A percentile compares a stretch with the other conserved stretches of the same genome.
phyloP scores from a whole-genome alignment of 2,797 vertebrate genomes.

The Pipistrellus kuhlii region DNA sequence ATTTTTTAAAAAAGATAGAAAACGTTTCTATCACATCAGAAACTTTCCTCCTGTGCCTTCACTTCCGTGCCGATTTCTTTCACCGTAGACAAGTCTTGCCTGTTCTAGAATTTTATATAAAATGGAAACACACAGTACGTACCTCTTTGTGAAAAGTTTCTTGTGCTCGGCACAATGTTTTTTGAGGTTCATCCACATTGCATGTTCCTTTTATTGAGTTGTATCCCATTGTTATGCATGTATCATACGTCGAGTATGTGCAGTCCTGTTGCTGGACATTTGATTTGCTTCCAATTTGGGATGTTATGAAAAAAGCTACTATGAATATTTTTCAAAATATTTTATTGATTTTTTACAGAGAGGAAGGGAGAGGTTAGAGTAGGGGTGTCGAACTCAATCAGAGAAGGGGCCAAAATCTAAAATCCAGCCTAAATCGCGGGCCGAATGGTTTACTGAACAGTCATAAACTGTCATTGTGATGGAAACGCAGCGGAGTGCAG shows the following conservation, averaged over 20 bases:
- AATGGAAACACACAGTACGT: not conserved
- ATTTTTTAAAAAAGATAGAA: too few relatives aligned
- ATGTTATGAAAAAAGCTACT: not conserved
- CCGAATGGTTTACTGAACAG: too few relatives aligned
- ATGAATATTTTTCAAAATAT: not conserved
- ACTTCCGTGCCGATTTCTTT: not conserved
- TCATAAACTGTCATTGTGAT: too few relatives aligned
- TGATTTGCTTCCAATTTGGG: not conserved
- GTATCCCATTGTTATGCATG: rapidly evolving
- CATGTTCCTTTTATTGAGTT: not conserved
- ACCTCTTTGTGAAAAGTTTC: not conserved
- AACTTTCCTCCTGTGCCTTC: not conserved
- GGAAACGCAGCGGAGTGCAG: too few relatives aligned
- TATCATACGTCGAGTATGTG: not conserved
- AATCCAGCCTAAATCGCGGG: too few relatives aligned
- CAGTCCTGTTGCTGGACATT: not conserved
- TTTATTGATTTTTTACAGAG: too few relatives aligned
- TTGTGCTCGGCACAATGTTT: not conserved
- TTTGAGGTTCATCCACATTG: not conserved
- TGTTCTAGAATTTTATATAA: not conserved
- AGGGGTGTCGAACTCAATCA: too few relatives aligned
- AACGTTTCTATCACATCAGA: not conserved
- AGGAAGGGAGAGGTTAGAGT: too few relatives aligned
- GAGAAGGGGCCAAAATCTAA: too few relatives aligned
- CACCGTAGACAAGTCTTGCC: not conserved